These are phyloP conservation scores for Hetaerina americana DNA, from an alignment of 1,140 invertebrate genomes.

Conservation along the genomic window DNA sequence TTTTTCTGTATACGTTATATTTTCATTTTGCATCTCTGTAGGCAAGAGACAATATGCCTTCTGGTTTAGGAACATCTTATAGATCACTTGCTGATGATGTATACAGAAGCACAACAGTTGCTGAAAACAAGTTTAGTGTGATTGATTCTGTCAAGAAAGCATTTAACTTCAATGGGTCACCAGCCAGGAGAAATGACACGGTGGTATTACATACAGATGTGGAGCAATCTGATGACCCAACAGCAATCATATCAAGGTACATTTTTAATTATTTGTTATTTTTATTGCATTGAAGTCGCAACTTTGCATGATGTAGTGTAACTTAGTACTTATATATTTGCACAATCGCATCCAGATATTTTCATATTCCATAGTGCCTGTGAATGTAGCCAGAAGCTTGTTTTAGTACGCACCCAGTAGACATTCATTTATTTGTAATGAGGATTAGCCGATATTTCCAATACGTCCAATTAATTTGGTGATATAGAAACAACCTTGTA, in stretches of 20 bases:
- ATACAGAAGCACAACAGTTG: conserved; percentile 47
- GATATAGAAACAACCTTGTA: no score
- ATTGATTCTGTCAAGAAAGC: conserved; percentile 47
- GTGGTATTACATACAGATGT: conserved; percentile 29
- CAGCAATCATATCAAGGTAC: neutral
- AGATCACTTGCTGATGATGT: conserved; percentile 45
- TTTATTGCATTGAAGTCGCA: no score
- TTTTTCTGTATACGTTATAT: conserved; percentile 12
- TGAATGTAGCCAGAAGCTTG: no score
- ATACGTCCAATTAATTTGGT: no score
- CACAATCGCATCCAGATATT: no score
- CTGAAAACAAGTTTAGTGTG: conserved; percentile 37
- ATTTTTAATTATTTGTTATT: no score
- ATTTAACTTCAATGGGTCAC: conserved; percentile 35
- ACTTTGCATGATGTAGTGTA: no score
- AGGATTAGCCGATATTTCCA: no score
- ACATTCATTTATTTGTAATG: no score
- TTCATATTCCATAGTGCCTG: no score
- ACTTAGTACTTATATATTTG: no score
- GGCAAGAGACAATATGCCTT: conserved; percentile 30
- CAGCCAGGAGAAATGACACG: conserved; percentile 35
- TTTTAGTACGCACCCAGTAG: no score
- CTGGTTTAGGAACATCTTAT: conserved; percentile 45
- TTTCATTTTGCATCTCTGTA: conserved; percentile 8
- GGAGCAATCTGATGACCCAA: conserved; percentile 8